Conservation (phyloP, 2,888 invertebrate species). For the Drosophila mimetica region DNA sequence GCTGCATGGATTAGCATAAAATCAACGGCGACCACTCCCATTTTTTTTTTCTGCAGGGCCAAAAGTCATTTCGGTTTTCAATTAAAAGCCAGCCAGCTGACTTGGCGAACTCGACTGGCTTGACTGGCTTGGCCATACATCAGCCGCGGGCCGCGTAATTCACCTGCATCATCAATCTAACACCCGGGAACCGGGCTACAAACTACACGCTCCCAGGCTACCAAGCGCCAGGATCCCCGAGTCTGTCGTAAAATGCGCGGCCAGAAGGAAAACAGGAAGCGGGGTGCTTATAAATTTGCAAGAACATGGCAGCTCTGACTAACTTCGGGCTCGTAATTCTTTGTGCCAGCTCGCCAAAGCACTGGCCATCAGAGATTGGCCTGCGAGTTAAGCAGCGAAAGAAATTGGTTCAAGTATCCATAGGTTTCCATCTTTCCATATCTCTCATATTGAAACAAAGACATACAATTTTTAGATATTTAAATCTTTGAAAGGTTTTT, state of each 20-base stretch:
- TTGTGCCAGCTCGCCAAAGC: slow-evolving; percentile 18
- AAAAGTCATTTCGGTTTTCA: slow-evolving; percentile 65
- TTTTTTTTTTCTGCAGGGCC: neutral
- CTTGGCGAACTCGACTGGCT: slow-evolving; percentile 15
- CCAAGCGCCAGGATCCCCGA: neutral
- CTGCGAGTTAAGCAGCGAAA: neutral
- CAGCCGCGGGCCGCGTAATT: slow-evolving; percentile 59
- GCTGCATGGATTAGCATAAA: slow-evolving; percentile 76
- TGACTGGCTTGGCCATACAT: slow-evolving; percentile 57
- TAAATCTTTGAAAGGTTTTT: neutral
- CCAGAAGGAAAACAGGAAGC: slow-evolving; percentile 42
- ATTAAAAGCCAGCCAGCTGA: slow-evolving; percentile 58
- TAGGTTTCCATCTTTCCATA: neutral
- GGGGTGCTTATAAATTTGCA: slow-evolving; percentile 52
- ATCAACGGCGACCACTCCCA: slow-evolving; percentile 56
- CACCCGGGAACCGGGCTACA: slow-evolving; percentile 10
- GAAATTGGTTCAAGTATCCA: neutral
- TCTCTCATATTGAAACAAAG: no score
- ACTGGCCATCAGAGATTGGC: slow-evolving; percentile 18
- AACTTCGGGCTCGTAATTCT: slow-evolving; percentile 45
- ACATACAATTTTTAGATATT: no score
- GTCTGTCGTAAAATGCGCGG: slow-evolving; percentile 36
- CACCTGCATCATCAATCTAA: slow-evolving; percentile 70
- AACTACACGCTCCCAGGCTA: neutral
- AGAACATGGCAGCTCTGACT: slow-evolving; percentile 33